Base-by-base conservation (phyloP, 2,797 vertebrate species). In the Crocodylus rhombifer region DNA sequence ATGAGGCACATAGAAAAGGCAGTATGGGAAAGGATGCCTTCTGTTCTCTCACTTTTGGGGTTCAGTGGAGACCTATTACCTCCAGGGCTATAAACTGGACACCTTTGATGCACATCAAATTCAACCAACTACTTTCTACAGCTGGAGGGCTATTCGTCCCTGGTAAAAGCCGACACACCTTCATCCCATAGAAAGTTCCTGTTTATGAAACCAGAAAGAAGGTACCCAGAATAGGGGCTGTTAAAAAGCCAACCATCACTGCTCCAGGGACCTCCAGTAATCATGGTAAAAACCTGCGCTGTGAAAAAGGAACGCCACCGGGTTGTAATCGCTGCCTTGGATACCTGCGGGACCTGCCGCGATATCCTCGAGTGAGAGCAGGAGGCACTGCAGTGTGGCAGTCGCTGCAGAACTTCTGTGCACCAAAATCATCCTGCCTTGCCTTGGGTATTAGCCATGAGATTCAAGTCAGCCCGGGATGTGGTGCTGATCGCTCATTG, bases 51-150 rank as follows among this genome's bases (percentile, higher is more conserved):
- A 36, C 42, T 71, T 71, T 21, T 42, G 33, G 13, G 33, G 21
- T 21, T 71, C 69, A 15, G 8, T 4, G 15, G 69, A 71, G 69
- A 71, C 21, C 14, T 71, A 36, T 25, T 33, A 6, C 15, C 7
- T 25, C 36, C 36, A 71, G 20, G 23, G 23, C 69, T 71, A 36
- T 71, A 42, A 25, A 71, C 23, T 42, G 21, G 69, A 7, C 69
- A 16, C 21, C 13, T 51, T 7, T 42, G 7, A 71, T 7, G 67
- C 6, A 42, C 5, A 14, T 21, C 15, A 71, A 71, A 71, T 71
- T 71, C 36, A 71, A 30, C 67, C 18, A 60, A 60, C 20, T 77
- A 0, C 1, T 16, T 18, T 5, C 1, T 5, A 0, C 1, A 6
- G 77, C 14, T 36, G 33, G 65, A 33, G 20, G 65, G 69, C 36